Evolutionary conservation across 2,797 vertebrate genomes (phyloP), one percentile per base, ranked within the genome.

Genomic region (Avahi laniger): DNA sequence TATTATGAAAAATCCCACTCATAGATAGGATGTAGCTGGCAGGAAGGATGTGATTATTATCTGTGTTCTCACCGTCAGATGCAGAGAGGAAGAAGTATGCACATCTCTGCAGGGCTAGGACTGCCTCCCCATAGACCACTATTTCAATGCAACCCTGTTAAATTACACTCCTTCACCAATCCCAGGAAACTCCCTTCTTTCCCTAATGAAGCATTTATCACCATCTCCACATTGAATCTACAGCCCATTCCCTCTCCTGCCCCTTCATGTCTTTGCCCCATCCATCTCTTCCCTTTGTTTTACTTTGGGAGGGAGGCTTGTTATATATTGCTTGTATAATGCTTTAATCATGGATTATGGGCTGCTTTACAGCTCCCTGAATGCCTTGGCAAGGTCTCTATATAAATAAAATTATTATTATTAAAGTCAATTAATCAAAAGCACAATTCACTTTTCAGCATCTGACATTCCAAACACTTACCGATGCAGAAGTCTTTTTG

Each of bases 351-450:
- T 88, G 89, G 91, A 85, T 95, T 94, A 75, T 84, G 96, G 79
- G 87, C 95, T 95, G 86, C 83, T 97, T 97, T 97, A 97, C 81
- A 96, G 96, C 91, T 97, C 97, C 97, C 97, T 54, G 54, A 97
- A 94, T 95, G 87, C 80, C 89, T 97, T 96, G 95, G 96, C 67
- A 54, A 95, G 80, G 83, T 89, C 94, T 97, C 97, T 94, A 93
- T 96, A 97, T 97, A 97, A 98, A 97, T 97, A 97, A 97, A 97
- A 96, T 97, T 96, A 97, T 98, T 95, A 97, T 97, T 98, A 98
- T 98, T 97, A 97, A 97, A 98, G 81, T 97, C 97, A 94, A 90
- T 98, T 97, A 97, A 98, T 97, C 97, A 98, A 96, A 97, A 61
- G 52, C 87, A 96, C 96, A 91, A 97, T 93, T 97, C 96, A 93